Base-by-base conservation (phyloP, 2,888 invertebrate genomes). In the Latrodectus elegans region DNA sequence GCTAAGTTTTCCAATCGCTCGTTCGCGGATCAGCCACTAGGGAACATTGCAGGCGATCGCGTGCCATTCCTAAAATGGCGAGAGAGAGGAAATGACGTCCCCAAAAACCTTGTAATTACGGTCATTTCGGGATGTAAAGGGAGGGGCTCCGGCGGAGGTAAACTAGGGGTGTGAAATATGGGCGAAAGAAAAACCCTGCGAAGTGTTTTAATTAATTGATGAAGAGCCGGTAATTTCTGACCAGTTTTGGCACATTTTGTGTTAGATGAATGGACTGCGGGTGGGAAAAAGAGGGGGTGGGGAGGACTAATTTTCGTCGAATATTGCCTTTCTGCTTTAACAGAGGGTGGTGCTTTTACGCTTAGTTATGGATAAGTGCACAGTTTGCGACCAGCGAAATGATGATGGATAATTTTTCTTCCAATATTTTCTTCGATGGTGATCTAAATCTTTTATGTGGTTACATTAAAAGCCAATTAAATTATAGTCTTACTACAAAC, bases 161-260 rank as follows among this genome's bases (percentile, higher is more conserved):
- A 77, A 87, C 72, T 55, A 81, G 86, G 60, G 73, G 86, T 87
- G 86, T 87, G 81, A 87, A 87, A 87, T 81, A 87, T 81, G 86
- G 77, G 77, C 67, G 80, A 87, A 76, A 81, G 77, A 67, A 78
- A 76, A 70, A 53, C 49, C 70, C 55, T 51, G 70, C 71, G 70
- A 83, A 79, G 80, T 80, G 85, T 80, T 86, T 80, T 86, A 86
- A 86, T 86, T 86, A 86, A 86, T 86, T 86, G 85, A 86, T 80
- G 85, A 53, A 75, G 85, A 86, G 80, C 85, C 85, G 85, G 85
- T 80, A 86, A 86, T 86, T 86, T 85, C 51, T 15, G 65, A n/a
- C 22, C 72, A 80, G 60, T 72, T 80, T 80, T 65, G 67, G 73
- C 65, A 60, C 75, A 60, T n/a, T 75, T 75, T 75, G 65, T 38